Conservation (phyloP, 2,113 vertebrate species). For the Cervus canadensis region DNA sequence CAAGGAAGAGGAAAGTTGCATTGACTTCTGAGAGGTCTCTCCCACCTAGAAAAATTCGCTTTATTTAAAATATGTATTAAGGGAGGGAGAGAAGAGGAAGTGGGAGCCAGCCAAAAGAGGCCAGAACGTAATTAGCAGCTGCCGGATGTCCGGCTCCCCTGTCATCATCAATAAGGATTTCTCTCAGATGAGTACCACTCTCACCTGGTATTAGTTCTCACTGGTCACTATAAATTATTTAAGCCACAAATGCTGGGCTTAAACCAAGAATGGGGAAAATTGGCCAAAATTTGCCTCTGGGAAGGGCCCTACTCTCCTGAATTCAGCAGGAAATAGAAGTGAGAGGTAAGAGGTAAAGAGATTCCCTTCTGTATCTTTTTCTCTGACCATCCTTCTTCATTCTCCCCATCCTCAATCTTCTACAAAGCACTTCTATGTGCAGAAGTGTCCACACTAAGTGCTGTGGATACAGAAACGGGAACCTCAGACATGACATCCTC, state of each 20-base stretch:
- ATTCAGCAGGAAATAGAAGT: not conserved
- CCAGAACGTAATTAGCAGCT: slow-evolving; percentile 66
- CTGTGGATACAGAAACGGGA: not conserved
- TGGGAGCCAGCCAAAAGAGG: slow-evolving; percentile 51
- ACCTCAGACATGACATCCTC: not conserved
- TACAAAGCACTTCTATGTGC: not conserved
- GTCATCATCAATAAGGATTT: slow-evolving; percentile 36
- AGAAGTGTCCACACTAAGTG: not conserved
- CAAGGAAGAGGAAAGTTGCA: not conserved
- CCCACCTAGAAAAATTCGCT: not conserved
- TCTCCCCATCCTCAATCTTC: not conserved
- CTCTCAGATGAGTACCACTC: slow-evolving; percentile 51
- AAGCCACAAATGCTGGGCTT: slow-evolving; percentile 60
- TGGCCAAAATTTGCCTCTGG: slow-evolving; percentile 26
- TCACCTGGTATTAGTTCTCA: slow-evolving; percentile 54
- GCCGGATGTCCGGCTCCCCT: slow-evolving; percentile 37
- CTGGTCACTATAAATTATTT: slow-evolving; percentile 62
- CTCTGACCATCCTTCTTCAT: not conserved
- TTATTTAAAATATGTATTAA: slow-evolving; percentile 11
- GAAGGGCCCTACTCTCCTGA: not conserved
- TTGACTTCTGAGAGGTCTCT: not conserved
- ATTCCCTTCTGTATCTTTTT: not conserved
- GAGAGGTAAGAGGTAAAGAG: not conserved
- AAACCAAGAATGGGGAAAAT: not conserved
- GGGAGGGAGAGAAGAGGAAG: not conserved